phyloP scores from a whole-genome alignment of 2,797 vertebrate genomes.

The Sebastes diploproa region DNA sequence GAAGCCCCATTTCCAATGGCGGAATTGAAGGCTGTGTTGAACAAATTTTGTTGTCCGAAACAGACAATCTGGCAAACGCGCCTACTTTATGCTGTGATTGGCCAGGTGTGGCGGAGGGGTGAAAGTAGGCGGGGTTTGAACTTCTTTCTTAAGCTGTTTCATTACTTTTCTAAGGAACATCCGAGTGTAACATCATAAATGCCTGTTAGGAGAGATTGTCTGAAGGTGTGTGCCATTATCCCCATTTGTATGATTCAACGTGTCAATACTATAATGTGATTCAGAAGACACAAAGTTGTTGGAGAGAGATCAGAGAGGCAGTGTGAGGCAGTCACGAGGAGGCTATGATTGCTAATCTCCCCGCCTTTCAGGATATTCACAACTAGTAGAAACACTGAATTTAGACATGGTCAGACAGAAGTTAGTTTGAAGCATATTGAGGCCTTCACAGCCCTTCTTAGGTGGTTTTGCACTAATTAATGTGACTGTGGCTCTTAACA shows the following conservation, averaged over 20 bases:
- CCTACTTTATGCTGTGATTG: background rate
- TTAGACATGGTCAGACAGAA: background rate
- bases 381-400: background rate
- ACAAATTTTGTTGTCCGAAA: background rate
- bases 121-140: background rate
- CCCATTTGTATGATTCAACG: background rate
- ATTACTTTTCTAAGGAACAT: background rate
- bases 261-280: background rate
- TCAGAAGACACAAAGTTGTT: background rate
- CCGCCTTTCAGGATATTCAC: background rate
- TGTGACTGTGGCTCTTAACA: background rate
- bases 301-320: background rate
- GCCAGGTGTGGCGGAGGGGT: background rate
- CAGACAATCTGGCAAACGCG: background rate
- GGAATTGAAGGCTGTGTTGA: background rate
- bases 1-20: background rate
- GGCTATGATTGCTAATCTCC: background rate
- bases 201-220: background rate
- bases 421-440: constrained; percentile 20
- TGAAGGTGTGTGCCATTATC: background rate
- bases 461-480: background rate
- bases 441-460: background rate
- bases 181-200: background rate
- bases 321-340: background rate
- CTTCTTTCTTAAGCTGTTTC: background rate